A percentile compares a stretch with the other conserved stretches of the same genome.
Conservation (phyloP, 2,113 vertebrate species). For the Xiphophorus maculatus region DNA sequence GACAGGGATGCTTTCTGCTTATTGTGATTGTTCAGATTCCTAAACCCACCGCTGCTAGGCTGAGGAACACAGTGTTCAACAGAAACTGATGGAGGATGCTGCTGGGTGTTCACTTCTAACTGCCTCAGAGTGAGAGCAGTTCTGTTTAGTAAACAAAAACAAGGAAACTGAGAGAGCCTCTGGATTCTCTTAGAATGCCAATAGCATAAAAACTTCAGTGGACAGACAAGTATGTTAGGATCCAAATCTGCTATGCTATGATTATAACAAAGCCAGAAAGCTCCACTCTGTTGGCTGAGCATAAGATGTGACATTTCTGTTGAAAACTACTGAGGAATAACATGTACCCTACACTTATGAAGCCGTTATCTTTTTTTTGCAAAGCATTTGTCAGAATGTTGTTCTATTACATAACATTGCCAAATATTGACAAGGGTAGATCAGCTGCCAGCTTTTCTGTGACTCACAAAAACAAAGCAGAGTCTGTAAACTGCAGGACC, state of each 20-base stretch:
- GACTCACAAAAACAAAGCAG: conserved; percentile 14
- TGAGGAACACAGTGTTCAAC: conserved; percentile 48
- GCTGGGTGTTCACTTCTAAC: conserved; percentile 2
- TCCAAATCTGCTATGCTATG: neutral
- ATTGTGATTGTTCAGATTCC: conserved; percentile 30
- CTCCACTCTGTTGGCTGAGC: conserved; percentile 12
- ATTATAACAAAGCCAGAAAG: conserved; percentile 18
- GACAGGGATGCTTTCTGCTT: conserved; percentile 8
- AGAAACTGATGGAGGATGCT: neutral
- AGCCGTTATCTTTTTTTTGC: conserved; percentile 17
- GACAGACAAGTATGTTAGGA: neutral
- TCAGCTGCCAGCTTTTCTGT: conserved; percentile 19
- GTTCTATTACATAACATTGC: conserved; percentile 53
- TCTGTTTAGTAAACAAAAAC: conserved; percentile 40
- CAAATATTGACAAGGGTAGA: conserved; percentile 49
- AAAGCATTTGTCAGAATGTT: conserved; percentile 27
- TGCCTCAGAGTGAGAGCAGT: conserved; percentile 3
- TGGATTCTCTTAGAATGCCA: neutral
- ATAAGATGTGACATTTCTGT: conserved; percentile 34
- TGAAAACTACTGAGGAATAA: conserved; percentile 56
- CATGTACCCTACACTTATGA: conserved; percentile 38
- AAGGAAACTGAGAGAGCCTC: neutral
- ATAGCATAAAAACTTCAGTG: neutral
- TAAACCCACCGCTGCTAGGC: conserved; percentile 8
- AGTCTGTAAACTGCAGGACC: neutral